Conservation (phyloP, 2,113 vertebrate genomes). For the Tiliqua scincoides region DNA sequence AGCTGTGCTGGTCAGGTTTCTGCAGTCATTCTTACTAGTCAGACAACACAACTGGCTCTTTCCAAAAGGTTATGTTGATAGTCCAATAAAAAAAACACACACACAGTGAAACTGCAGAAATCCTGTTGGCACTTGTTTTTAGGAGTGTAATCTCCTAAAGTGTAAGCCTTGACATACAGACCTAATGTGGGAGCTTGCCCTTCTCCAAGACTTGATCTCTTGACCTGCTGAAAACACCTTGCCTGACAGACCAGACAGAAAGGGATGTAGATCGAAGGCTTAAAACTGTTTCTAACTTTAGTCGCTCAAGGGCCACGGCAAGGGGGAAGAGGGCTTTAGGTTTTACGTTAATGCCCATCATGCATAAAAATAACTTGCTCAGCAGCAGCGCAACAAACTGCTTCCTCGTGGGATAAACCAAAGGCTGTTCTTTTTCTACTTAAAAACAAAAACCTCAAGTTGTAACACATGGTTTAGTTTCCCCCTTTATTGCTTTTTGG, state of each 20-base stretch:
- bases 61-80: not conserved
- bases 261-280: not conserved
- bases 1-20: not conserved
- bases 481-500: slow-evolving; percentile 19
- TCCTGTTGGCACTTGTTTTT: not conserved
- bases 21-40: not conserved
- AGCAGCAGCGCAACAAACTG: slow-evolving; percentile 60
- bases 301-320: not conserved
- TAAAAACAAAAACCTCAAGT: slow-evolving; percentile 67
- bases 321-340: not conserved
- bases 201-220: not conserved
- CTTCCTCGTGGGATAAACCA: slow-evolving; percentile 75
- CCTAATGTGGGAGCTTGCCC: not conserved
- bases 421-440: slow-evolving; percentile 77
- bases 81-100: not conserved
- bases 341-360: slow-evolving; percentile 38
- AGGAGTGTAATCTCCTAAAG: not conserved
- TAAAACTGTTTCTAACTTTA: not conserved
- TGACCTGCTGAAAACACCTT: not conserved
- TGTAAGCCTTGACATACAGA: not conserved
- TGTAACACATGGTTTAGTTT: slow-evolving; percentile 27
- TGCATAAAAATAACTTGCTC: slow-evolving; percentile 26
- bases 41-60: not conserved
- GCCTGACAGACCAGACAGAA: slow-evolving; percentile 2
- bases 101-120: not conserved